These are phyloP conservation scores for Lordiphosa collinella DNA, from an alignment of 1,140 invertebrate genomes.

Conservation along the genomic window DNA sequence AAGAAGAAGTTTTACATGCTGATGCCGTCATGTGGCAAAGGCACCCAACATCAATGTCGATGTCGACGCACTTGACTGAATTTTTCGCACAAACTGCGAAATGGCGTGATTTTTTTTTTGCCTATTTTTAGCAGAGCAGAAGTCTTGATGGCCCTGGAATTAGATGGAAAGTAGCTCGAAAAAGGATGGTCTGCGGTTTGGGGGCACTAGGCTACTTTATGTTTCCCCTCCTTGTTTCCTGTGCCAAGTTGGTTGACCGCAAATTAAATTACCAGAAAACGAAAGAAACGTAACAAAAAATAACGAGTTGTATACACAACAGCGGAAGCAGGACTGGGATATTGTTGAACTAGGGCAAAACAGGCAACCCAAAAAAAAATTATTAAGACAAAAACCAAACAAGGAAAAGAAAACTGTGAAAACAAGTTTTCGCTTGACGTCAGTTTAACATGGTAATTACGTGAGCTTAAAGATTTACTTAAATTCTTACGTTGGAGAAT, in stretches of 20 bases:
- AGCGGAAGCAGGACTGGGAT: constrained; percentile 17
- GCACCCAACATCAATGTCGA: constrained; percentile 18
- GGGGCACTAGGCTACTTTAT: constrained; percentile 33
- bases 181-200: constrained; percentile 32
- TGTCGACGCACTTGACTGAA: constrained; percentile 34
- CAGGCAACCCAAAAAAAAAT: constrained; percentile 34
- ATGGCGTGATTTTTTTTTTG: constrained; percentile 23
- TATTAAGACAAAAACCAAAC: constrained; percentile 4
- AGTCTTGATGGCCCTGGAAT: constrained; percentile 33
- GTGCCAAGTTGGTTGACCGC: constrained; percentile 68
- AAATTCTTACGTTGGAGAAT: neutral
- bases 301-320: constrained; percentile 49
- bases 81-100: constrained; percentile 25
- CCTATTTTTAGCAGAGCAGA: constrained; percentile 4
- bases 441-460: constrained; percentile 61
- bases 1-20: constrained; percentile 6
- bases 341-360: constrained; percentile 34
- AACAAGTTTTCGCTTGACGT: constrained; percentile 27
- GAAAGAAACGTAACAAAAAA: constrained; percentile 33
- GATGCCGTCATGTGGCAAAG: constrained; percentile 36
- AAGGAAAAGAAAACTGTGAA: constrained; percentile 1
- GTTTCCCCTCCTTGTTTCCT: constrained; percentile 37
- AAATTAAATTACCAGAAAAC: constrained; percentile 74
- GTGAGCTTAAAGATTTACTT: constrained; percentile 27
- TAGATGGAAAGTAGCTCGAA: constrained; percentile 36